Base-by-base conservation (phyloP, 2,797 vertebrate species). In the Tinamus major region DNA sequence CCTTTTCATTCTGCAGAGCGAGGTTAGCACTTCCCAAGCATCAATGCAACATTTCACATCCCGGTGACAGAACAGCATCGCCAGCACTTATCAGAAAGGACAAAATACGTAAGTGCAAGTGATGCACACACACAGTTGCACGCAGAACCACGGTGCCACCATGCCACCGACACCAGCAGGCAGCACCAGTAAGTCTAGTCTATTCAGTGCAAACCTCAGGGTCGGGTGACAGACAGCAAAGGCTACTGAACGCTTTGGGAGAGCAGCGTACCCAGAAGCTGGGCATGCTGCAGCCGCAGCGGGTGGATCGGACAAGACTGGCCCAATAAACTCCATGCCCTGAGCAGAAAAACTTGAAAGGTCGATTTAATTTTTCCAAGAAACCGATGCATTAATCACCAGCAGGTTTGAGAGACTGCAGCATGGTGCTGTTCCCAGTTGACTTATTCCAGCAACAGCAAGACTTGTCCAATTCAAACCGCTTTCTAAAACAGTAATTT, bases 241-340 rank as follows among this genome's bases (percentile, higher is more conserved):
- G 94, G 92, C 94, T 94, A 95, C 95, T 95, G 94, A 96, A 96
- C 29, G 48, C 44, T 89, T 91, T 26, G 17, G 44, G 56, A 88
- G 86, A 81, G 85, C 68, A 53, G 70, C 14, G 0, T 37, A 72
- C 23, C n/a, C 20, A 16, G 68, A 29, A 81, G 61, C 91, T 91
- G 80, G 41, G 91, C 35, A 64, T 82, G 71, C 86, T 90, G 89
- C 81, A 92, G 72, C 58, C 69, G 27, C 2, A 0, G 64, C 64
- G 75, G 63, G 31, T 13, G 44, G 62, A 80, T 68, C 48, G 41
- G 70, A 59, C 13, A 20, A 63, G 24, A 46, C 55, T 58, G 77
- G 75, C 68, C 75, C 78, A 65, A 3, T 0, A 8, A 21, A 39
- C 35, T 35, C 35, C 19, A 21, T 27, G 33, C 16, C 18, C 17